Percentiles rank a stretch among this genome's conserved stretches.
Evolutionary conservation across 2,888 invertebrate genomes (phyloP).

Genomic region (Halictus quadricinctus): DNA sequence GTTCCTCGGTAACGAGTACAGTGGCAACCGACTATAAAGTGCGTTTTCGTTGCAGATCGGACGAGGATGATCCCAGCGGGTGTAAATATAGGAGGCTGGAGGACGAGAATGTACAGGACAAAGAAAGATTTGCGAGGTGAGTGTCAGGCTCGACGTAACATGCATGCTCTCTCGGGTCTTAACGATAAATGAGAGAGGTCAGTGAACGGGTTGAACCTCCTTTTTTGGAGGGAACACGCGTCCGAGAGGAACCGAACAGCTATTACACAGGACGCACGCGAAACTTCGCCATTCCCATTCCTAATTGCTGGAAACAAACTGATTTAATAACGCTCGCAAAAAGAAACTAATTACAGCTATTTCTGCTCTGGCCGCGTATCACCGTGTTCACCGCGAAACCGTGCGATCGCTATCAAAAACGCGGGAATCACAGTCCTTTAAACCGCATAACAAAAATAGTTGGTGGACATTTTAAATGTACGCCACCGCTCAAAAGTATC

Average conservation of each 20-base stretch:
- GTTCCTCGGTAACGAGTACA: not conserved
- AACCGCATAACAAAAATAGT: not conserved
- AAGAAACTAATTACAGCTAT: not conserved
- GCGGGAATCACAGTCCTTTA: not conserved
- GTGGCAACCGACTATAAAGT: not conserved
- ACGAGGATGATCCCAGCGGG: conserved; percentile 93
- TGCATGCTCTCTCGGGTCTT: conserved; percentile 29
- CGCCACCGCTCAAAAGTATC: no score
- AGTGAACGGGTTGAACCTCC: conserved; percentile 46
- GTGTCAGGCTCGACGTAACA: conserved; percentile 75
- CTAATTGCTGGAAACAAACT: conserved; percentile 3
- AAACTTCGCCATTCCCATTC: not conserved
- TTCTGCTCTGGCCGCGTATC: not conserved
- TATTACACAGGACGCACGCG: conserved; percentile 2
- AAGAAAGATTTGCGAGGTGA: conserved; percentile 97
- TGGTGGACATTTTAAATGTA: no score
- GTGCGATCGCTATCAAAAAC: not conserved
- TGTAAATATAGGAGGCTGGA: conserved; percentile 94
- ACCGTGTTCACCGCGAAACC: not conserved
- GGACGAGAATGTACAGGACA: conserved; percentile 97
- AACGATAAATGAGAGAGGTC: conserved; percentile 41
- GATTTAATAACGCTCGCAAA: not conserved
- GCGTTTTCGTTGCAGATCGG: conserved; percentile 86
- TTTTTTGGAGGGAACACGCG: conserved; percentile 34
- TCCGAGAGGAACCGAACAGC: conserved; percentile 9